A percentile compares a stretch with the other conserved stretches of the same genome.
phyloP scores from a whole-genome alignment of 1,140 invertebrate genomes.

The Saxidomus purpurata region DNA sequence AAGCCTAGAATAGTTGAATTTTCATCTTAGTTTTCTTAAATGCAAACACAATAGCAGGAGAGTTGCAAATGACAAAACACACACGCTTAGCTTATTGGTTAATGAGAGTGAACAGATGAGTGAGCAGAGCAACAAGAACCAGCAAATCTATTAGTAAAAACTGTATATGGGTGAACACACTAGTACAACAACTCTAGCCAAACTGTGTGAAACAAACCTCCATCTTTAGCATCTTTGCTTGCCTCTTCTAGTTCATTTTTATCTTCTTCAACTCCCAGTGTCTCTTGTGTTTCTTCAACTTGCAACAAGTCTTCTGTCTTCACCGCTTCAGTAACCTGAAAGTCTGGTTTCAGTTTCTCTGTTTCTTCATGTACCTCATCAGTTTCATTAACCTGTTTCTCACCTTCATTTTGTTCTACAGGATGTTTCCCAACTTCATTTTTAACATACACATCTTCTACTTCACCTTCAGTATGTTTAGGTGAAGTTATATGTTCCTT shows the following conservation, averaged over 20 bases:
- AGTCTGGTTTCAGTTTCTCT: background rate
- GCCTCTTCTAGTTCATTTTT: background rate
- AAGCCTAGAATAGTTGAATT: too few relatives aligned
- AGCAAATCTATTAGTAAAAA: background rate
- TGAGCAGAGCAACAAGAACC: background rate
- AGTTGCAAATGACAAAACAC: too few relatives aligned
- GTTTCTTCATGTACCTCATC: background rate
- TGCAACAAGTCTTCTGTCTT: background rate
- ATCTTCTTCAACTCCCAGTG: background rate
- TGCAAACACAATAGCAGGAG: too few relatives aligned
- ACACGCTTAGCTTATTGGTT: too few relatives aligned
- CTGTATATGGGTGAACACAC: background rate
- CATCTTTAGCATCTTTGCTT: background rate
- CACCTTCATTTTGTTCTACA: background rate
- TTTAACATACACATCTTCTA: background rate
- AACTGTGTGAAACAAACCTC: conserved; percentile 30
- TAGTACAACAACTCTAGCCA: background rate
- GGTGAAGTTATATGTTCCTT: background rate
- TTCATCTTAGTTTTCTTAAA: too few relatives aligned
- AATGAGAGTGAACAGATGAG: background rate
- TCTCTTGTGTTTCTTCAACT: background rate
- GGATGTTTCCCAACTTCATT: background rate
- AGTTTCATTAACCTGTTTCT: background rate
- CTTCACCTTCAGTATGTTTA: background rate
- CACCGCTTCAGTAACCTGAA: background rate